Base-by-base conservation (phyloP, 2,888 invertebrate species). In the Plagodis dolabraria region DNA sequence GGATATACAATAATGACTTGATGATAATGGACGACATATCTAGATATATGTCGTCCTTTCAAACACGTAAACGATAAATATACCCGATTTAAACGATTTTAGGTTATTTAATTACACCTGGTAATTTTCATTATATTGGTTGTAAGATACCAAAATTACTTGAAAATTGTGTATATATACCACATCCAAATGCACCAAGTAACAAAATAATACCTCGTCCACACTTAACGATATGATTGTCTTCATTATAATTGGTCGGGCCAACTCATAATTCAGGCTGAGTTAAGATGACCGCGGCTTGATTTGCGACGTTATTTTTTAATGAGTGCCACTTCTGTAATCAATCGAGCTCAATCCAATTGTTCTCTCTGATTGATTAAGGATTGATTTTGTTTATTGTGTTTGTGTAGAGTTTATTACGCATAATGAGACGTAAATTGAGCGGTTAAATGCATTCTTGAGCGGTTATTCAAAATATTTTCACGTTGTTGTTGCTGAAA, bases 191-290 rank as follows among this genome's bases (percentile, higher is more conserved):
- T 5, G 12, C 5, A 33, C 7, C 22, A 7, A 40, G 5, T 38
- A 51, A 51, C 42, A 53, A 50, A 34, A 64, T 64, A 71, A 63
- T 72, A 63, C 77, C 80, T 54, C 69, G 76, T 82, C 79, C 66
- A 74, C 77, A 67, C 77, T 86, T 87, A 90, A 90, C 86, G 88
- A 85, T 84, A 89, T 90, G 87, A 90, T 89, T 89, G 90, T 90
- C 80, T 84, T 83, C 83, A 78, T 85, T 85, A 86, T 90, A 91
- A 90, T 89, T 89, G 90, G 87, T 76, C 76, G 76, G 68, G 53
- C 78, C 75, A 74, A 79, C 81, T 87, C 88, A 88, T 89, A 87
- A 84, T 80, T 85, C 75, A 70, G 70, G 53, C 55, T 74, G 79
- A 87, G 83, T 85, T 87, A 89, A 86, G 75, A 82, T 75, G 68